phyloP scores from a whole-genome alignment of 2,797 vertebrate species.

The Telmatherina bonti region DNA sequence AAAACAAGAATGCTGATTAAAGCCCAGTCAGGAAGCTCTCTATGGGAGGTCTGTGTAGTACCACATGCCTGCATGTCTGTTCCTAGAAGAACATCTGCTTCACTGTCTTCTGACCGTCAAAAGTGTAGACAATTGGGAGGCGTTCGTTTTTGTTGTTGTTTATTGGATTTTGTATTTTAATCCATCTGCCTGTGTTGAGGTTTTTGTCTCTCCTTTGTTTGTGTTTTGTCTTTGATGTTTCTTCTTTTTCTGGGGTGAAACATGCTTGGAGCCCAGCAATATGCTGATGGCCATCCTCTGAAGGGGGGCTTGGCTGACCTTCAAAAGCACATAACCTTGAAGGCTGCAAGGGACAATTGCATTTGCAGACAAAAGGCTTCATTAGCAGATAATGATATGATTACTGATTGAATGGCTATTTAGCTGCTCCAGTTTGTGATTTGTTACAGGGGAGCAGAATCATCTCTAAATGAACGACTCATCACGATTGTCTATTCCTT shows the following conservation, averaged over 20 bases:
- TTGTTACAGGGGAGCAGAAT: neutral
- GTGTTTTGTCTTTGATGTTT: conserved; percentile 38
- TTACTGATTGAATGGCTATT: conserved; percentile 49
- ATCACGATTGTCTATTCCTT: conserved; percentile 20
- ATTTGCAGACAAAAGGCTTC: conserved; percentile 56
- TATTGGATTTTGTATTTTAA: too few relatives aligned
- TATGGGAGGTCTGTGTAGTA: neutral
- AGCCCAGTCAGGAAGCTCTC: neutral
- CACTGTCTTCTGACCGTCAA: neutral
- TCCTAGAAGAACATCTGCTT: conserved; percentile 4
- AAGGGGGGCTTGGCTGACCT: conserved; percentile 70
- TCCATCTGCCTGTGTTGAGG: conserved; percentile 12
- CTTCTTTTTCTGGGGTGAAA: conserved; percentile 44
- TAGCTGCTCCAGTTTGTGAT: conserved; percentile 31
- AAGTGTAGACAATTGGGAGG: neutral
- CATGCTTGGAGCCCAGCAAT: conserved; percentile 54
- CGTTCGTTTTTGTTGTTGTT: neutral
- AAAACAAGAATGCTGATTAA: conserved; percentile 7
- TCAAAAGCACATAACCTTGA: conserved; percentile 67
- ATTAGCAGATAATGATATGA: conserved; percentile 67
- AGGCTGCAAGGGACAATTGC: conserved; percentile 54
- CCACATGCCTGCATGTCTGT: conserved; percentile 8
- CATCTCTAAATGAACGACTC: conserved; percentile 24
- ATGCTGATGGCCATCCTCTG: conserved; percentile 60
- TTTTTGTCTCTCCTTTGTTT: conserved; percentile 46